These are phyloP conservation scores for Erynnis tages DNA, from an alignment of 2,888 invertebrate species.

Conservation along the genomic window DNA sequence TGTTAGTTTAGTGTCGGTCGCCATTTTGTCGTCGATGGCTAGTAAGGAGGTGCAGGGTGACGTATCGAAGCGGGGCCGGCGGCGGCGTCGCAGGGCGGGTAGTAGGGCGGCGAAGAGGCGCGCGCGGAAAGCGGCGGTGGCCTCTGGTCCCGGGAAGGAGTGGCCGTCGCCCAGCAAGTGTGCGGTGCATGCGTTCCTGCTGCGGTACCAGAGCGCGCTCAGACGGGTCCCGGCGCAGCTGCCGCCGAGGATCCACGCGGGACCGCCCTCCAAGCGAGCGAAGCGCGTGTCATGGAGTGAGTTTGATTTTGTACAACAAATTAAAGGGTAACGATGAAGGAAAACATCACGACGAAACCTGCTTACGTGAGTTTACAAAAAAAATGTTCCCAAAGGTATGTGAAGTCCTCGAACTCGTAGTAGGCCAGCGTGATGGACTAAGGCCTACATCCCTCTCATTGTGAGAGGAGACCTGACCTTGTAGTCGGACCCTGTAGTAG, in stretches of 20 bases:
- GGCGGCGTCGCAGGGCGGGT: conserved; percentile 54
- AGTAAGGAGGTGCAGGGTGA: conserved; percentile 54
- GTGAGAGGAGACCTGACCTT: too few relatives aligned
- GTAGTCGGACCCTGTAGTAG: too few relatives aligned
- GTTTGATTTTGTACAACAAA: conserved; percentile 36
- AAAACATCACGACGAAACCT: too few relatives aligned
- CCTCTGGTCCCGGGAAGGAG: not conserved
- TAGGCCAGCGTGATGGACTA: too few relatives aligned
- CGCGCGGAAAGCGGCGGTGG: conserved; percentile 44
- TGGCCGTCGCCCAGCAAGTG: conserved; percentile 57
- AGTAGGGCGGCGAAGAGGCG: conserved; percentile 54
- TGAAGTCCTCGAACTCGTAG: too few relatives aligned
- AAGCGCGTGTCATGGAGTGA: conserved; percentile 76
- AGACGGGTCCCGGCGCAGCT: conserved; percentile 63
- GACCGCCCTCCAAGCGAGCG: conserved; percentile 65
- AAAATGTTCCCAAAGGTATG: too few relatives aligned
- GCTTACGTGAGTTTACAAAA: too few relatives aligned
- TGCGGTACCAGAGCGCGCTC: conserved; percentile 67
- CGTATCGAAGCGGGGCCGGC: conserved; percentile 49
- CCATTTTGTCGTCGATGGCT: conserved; percentile 62
- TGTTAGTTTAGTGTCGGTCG: conserved; percentile 48
- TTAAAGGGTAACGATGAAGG: too few relatives aligned
- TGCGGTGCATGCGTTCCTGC: conserved; percentile 66
- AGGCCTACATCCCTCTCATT: too few relatives aligned
- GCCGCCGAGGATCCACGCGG: conserved; percentile 66